Percentiles rank a stretch among this genome's conserved stretches.
phyloP scores from a whole-genome alignment of 1,140 invertebrate species.

The Brachionus calyciflorus region DNA sequence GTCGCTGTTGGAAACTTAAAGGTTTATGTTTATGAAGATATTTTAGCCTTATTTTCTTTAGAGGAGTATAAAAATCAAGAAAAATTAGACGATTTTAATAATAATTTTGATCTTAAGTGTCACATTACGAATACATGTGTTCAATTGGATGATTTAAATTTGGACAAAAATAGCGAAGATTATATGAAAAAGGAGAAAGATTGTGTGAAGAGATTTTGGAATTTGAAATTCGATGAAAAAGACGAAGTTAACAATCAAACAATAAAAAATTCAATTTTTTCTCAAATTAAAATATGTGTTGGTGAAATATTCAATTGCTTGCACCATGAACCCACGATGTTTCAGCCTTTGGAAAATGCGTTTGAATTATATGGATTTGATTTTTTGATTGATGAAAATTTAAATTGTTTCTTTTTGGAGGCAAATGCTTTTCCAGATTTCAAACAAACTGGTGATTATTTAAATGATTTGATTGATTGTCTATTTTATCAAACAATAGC shows the following conservation, averaged over 20 bases:
- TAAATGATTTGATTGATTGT: slow-evolving; percentile 23
- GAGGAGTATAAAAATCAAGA: background rate
- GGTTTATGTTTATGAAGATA: slow-evolving; percentile 33
- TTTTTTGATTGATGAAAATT: slow-evolving; percentile 42
- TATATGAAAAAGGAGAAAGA: background rate
- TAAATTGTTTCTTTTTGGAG: slow-evolving; percentile 18
- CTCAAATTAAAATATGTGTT: background rate
- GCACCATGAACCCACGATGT: slow-evolving; percentile 25
- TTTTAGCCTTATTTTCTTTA: slow-evolving; percentile 29
- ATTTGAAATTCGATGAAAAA: slow-evolving; percentile 1
- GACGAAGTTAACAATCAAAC: background rate
- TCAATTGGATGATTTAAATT: slow-evolving; percentile 5
- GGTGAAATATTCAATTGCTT: slow-evolving; percentile 38
- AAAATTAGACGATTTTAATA: background rate
- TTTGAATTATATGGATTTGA: slow-evolving; percentile 37
- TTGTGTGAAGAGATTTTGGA: slow-evolving; percentile 22
- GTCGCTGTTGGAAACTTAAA: slow-evolving; percentile 4
- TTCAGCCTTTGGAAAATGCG: slow-evolving; percentile 41
- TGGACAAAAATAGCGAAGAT: slow-evolving; percentile 2
- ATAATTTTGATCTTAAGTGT: background rate
- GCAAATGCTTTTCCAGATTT: slow-evolving; percentile 42
- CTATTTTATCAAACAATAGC: slow-evolving; percentile 19
- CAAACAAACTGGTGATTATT: slow-evolving; percentile 3
- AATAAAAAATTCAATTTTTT: background rate
- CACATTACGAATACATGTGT: slow-evolving; percentile 38